Base-by-base conservation (phyloP, 2,888 invertebrate species). In the Pristionchus arcanus region DNA sequence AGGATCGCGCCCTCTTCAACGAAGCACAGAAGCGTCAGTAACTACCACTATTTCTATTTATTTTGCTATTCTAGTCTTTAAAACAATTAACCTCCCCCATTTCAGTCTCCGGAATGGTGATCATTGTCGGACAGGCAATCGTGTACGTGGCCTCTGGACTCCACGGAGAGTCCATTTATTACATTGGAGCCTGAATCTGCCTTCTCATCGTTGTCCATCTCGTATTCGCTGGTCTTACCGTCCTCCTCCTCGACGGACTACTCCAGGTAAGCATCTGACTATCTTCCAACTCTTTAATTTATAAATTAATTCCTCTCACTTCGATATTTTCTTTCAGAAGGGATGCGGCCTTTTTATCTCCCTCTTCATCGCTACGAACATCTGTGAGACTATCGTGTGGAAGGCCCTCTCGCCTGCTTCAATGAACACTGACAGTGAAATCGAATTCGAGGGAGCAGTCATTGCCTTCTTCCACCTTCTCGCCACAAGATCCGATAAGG, bases 361-460 rank as follows among this genome's bases (percentile, higher is more conserved):
- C n/a, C n/a, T n/a, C n/a, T n/a, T n/a, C n/a, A n/a, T n/a, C n/a
- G n/a, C n/a, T n/a, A n/a, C n/a, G n/a, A n/a, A n/a, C n/a, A n/a
- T n/a, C n/a, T n/a, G n/a, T n/a, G n/a, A n/a, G n/a, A n/a, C n/a
- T n/a, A n/a, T n/a, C n/a, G n/a, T n/a, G n/a, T n/a, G n/a, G n/a
- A n/a, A n/a, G n/a, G n/a, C n/a, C n/a, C n/a, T n/a, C n/a, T n/a
- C n/a, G n/a, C n/a, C n/a, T n/a, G n/a, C n/a, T n/a, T n/a, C n/a
- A n/a, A n/a, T 95, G 91, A 99, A 99, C 96, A 98, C 96, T 90
- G 96, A 96, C 74, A 94, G 96, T 94, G 96, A 98, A 94, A 99
- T 99, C 68, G 99, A 99, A 96, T 99, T 99, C 96, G 99, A 99
- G 96, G 99, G 99, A 92, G 99, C 99, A 5, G 98, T 99, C 92